A percentile compares a stretch with the other conserved stretches of the same genome.
phyloP scores from a whole-genome alignment of 2,888 invertebrate genomes.

The Allacma fusca region DNA sequence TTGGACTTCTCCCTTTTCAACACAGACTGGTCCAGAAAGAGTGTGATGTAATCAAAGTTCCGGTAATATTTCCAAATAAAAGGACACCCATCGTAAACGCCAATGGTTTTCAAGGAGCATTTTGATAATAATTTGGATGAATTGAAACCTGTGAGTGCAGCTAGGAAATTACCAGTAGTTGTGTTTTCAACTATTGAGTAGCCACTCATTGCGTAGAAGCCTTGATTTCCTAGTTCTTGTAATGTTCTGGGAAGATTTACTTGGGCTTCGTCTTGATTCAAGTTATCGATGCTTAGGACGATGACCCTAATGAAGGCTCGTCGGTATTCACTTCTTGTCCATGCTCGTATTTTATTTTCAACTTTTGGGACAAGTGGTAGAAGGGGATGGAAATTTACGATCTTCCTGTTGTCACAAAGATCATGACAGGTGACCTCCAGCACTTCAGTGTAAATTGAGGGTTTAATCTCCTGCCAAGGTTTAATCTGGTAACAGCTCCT shows the following conservation, averaged over 20 bases:
- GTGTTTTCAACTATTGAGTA: constrained; percentile 29
- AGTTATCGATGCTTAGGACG: neutral
- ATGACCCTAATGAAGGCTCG: constrained; percentile 8
- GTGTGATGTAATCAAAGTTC: constrained; percentile 29
- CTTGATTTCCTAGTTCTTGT: neutral
- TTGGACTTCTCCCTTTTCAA: neutral
- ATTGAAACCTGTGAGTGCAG: constrained; percentile 20
- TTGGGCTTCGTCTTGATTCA: neutral
- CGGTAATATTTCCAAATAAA: constrained; percentile 34
- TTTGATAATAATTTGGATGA: neutral
- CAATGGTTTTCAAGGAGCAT: constrained; percentile 17
- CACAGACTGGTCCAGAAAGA: constrained; percentile 7
- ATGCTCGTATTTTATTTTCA: constrained; percentile 1
- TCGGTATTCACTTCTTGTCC: neutral
- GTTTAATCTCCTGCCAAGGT: constrained; percentile 13
- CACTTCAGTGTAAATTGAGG: constrained; percentile 28
- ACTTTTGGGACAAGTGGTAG: neutral
- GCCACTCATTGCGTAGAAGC: constrained; percentile 14
- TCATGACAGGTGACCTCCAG: constrained; percentile 26
- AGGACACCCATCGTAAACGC: constrained; percentile 34
- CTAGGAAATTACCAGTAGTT: constrained; percentile 21
- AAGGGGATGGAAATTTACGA: constrained; percentile 26
- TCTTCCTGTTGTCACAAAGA: constrained; percentile 27
- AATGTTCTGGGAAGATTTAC: neutral
- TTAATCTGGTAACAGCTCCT: constrained; percentile 20